Evolutionary conservation across 2,113 vertebrate genomes (phyloP), one percentile per base, ranked within the genome.

Genomic region (Actinemys pallida): DNA sequence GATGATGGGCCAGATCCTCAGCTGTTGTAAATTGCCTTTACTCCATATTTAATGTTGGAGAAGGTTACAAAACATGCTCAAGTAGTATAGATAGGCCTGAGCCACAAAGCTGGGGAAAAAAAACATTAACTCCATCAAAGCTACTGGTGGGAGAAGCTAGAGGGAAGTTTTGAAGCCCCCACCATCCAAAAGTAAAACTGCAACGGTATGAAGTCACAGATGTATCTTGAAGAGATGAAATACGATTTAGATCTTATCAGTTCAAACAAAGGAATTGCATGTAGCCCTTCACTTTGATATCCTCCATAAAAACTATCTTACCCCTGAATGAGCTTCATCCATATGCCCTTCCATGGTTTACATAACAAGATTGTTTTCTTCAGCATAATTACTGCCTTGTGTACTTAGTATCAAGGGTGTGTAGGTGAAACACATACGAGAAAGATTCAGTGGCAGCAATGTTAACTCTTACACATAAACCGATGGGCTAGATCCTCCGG

Each of bases 1-100:
- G 90, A 87, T 9, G 16, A 59, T 52, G 93, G 75, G 82, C 50
- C 75, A 78, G 52, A 31, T 94, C 87, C 84, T 90, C 54, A 86
- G 80, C 69, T 89, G 42, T 65, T 11, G 45, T 13, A 56, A 97
- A 91, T 45, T 79, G 80, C 56, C 5, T 35, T 2, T 90, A 75
- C 57, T 90, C 88, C 49, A 47, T 65, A 72, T 87, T 85, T 78
- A 95, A 84, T n/a, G 14, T 6, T 81, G n/a, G 50, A 81, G 84
- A 95, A 83, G 83, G 79, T 69, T 88, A 52, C 69, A 42, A 42
- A 17, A 10, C 52, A 56, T 14, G 31, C 20, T 75, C 50, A n/a
- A 42, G n/a, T 90, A 52, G 39, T 59, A 89, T 2, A 3, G n/a
- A 59, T 0, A 1, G 92, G 42, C 47, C 79, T n/a, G 76, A 92